A percentile compares a stretch with the other conserved stretches of the same genome.
These are phyloP conservation scores for Sparus aurata DNA, from an alignment of 2,797 vertebrate genomes.

Conservation along the genomic window DNA sequence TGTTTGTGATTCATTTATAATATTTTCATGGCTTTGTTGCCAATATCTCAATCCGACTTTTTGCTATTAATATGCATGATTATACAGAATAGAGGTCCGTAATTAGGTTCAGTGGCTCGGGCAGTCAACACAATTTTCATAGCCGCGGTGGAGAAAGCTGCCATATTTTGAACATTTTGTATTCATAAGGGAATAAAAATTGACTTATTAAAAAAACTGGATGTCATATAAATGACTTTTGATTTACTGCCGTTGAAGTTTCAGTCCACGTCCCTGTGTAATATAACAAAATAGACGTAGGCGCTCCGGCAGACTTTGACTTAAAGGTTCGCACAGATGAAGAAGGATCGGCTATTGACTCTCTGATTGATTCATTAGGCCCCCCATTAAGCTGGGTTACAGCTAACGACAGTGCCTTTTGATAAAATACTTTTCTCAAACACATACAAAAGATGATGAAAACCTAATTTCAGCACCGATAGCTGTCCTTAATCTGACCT, in stretches of 20 bases:
- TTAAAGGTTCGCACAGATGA: constrained; percentile 14
- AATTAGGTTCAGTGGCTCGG: constrained; percentile 54
- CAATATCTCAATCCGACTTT: constrained; percentile 39
- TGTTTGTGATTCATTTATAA: constrained; percentile 35
- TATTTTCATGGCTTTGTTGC: constrained; percentile 42
- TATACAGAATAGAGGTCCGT: constrained; percentile 43
- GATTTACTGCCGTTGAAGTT: constrained; percentile 8
- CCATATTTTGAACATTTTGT: constrained; percentile 27
- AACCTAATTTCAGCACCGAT: constrained; percentile 18
- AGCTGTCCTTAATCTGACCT: not conserved
- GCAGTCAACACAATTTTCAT: constrained; percentile 31
- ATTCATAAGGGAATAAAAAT: constrained; percentile 40
- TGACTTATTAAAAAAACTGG: not conserved
- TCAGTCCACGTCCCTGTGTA: not conserved
- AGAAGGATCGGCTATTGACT: constrained; percentile 14
- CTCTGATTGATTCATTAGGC: constrained; percentile 5
- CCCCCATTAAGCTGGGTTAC: constrained; percentile 15
- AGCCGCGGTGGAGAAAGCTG: constrained; percentile 7
- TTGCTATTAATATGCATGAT: constrained; percentile 45
- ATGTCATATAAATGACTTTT: not conserved
- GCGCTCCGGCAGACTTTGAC: not conserved
- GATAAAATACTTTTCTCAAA: constrained; percentile 20
- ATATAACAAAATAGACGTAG: not conserved
- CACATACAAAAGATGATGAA: constrained; percentile 32
- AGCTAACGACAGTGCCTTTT: constrained; percentile 1